Conservation (phyloP, 2,888 invertebrate species). For the Drosophila hamatofila region DNA sequence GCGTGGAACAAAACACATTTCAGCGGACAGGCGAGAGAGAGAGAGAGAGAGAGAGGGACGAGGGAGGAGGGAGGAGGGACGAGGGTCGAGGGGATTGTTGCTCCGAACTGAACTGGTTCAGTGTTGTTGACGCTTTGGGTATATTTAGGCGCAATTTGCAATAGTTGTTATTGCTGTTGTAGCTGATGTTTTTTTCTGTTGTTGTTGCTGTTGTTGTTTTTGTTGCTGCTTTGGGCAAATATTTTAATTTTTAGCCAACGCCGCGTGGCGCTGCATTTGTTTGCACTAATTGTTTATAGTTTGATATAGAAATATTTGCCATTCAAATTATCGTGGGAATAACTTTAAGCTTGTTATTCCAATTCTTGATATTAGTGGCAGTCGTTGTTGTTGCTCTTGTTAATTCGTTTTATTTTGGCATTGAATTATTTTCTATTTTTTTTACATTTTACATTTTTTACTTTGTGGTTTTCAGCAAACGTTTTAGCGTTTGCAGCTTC, state of each 20-base stretch:
- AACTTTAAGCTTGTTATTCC: constrained; percentile 47
- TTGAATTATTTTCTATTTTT: constrained; percentile 4
- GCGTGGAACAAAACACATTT: constrained; percentile 43
- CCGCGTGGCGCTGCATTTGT: constrained; percentile 55
- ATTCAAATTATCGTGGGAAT: constrained; percentile 76
- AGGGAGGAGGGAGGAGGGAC: too few relatives aligned
- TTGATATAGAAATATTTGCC: constrained; percentile 75
- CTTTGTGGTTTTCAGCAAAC: constrained; percentile 16
- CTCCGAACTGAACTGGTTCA: too few relatives aligned
- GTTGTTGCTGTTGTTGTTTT: constrained; percentile 6
- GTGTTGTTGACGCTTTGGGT: constrained; percentile 62
- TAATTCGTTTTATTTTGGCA: constrained; percentile 47
- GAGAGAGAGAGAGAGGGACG: too few relatives aligned
- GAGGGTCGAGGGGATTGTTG: not conserved
- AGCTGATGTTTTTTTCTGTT: constrained; percentile 14
- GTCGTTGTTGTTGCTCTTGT: constrained; percentile 29
- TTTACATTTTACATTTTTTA: constrained; percentile 15
- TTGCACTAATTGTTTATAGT: constrained; percentile 79
- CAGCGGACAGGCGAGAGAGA: not conserved
- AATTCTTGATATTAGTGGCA: constrained; percentile 48
- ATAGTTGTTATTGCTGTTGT: constrained; percentile 15
- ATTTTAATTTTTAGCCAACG: constrained; percentile 63
- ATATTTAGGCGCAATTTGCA: constrained; percentile 71
- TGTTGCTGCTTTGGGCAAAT: constrained; percentile 46
- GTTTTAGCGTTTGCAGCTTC: constrained; percentile 19